A percentile compares a stretch with the other conserved stretches of the same genome.
These are phyloP conservation scores for Eupithecia pulchellata DNA, from an alignment of 2,888 invertebrate species.

Conservation along the genomic window DNA sequence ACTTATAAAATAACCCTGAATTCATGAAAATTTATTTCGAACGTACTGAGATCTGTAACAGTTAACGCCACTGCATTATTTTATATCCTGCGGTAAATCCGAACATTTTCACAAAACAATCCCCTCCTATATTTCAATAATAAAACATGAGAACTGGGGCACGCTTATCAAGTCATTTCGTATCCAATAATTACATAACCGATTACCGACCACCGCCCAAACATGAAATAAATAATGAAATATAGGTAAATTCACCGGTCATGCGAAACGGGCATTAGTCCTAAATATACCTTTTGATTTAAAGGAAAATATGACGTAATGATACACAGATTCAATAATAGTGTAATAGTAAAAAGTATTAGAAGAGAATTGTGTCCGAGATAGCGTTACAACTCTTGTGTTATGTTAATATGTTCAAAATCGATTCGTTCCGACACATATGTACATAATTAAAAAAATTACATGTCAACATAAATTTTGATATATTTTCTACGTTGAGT, in stretches of 20 bases:
- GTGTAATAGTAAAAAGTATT: neutral
- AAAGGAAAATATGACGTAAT: slow-evolving; percentile 82
- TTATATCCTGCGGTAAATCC: neutral
- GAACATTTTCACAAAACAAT: neutral
- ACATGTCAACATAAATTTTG: too few relatives aligned
- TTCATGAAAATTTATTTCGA: too few relatives aligned
- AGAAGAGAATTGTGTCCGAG: neutral
- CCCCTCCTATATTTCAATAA: slow-evolving; percentile 14
- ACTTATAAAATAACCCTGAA: too few relatives aligned
- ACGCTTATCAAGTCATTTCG: slow-evolving; percentile 69
- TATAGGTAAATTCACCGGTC: slow-evolving; percentile 69
- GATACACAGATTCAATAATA: slow-evolving; percentile 11
- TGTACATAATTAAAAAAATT: too few relatives aligned
- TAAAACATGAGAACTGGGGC: slow-evolving; percentile 64
- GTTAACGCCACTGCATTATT: too few relatives aligned
- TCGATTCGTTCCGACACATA: too few relatives aligned
- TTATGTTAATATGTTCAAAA: too few relatives aligned
- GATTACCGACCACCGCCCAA: slow-evolving; percentile 75
- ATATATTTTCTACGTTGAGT: too few relatives aligned
- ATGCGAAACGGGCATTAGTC: slow-evolving; percentile 82
- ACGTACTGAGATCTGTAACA: too few relatives aligned
- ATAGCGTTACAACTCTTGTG: neutral
- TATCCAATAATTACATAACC: slow-evolving; percentile 73
- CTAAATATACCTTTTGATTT: slow-evolving; percentile 83
- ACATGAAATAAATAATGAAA: slow-evolving; percentile 75